Evolutionary conservation across 2,797 vertebrate species (phyloP).

Genomic region (Alectoris magna): DNA sequence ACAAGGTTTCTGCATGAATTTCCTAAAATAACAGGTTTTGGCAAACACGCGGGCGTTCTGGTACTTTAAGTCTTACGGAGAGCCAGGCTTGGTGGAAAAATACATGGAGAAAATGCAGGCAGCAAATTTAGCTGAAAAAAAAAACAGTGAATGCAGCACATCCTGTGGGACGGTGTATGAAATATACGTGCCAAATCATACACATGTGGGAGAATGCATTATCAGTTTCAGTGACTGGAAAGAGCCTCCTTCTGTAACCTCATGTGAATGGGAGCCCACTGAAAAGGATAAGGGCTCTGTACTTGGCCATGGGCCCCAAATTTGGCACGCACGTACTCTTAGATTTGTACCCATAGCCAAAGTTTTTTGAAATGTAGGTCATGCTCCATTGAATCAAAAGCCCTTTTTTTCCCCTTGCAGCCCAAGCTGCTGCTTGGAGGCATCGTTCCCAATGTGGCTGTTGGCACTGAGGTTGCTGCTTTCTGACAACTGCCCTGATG

Average conservation of each 20-base stretch:
- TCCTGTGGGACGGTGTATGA: background rate
- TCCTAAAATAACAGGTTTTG: conserved; percentile 27
- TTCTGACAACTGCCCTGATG: background rate
- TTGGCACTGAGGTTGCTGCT: background rate
- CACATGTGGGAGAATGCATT: background rate
- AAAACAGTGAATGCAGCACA: background rate
- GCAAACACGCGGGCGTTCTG: background rate
- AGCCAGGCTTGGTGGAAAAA: background rate
- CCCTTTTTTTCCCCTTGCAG: background rate
- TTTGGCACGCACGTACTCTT: background rate
- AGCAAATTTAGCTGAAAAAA: conserved; percentile 23
- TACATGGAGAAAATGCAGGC: background rate
- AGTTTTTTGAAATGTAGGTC: conserved; percentile 30
- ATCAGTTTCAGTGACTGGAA: background rate
- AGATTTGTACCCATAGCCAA: background rate
- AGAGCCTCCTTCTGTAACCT: background rate
- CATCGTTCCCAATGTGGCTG: background rate
- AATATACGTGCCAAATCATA: conserved; percentile 1
- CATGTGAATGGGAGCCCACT: background rate
- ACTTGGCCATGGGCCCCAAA: background rate
- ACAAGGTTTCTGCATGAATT: background rate
- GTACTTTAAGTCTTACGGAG: conserved; percentile 25
- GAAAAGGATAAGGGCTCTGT: background rate
- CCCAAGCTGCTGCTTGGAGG: background rate
- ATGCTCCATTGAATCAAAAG: background rate